Evolutionary conservation across 2,113 vertebrate genomes (phyloP), one percentile per base, ranked within the genome.

Genomic region (Rhynchomys soricoides): DNA sequence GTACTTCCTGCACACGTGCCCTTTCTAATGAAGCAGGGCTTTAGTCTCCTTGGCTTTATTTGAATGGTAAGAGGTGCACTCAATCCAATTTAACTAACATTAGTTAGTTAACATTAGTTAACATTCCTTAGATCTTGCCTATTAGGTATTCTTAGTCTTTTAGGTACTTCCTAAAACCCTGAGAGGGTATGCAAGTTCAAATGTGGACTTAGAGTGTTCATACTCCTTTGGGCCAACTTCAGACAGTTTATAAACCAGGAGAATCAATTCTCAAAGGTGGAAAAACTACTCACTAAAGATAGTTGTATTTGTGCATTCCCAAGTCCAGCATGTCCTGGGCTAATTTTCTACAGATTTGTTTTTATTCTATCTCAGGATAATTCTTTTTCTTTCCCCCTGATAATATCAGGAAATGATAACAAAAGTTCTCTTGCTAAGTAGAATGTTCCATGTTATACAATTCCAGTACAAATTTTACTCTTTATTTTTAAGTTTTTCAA

Each of bases 241-340:
- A 59, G 24, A 77, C n/a, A 40, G 11, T 43, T 62, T 85, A 77
- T 15, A 92, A 57, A 95, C 37, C 37, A 91, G 92, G 40, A 87
- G 24, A 94, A 90, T 55, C 81, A 77, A 57, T 16, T 89, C 78
- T 87, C 79, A 96, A 95, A 97, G 94, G 57, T 85, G n/a, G 40
- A 87, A 21, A 97, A 89, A n/a, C n/a, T n/a, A n/a, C 11, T 91
- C 73, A 95, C 90, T 95, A 57, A 92, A 71, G 94, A 70, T 95
- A 97, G 98, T 98, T 82, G 3, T 50, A 92, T 37, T 91, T 86
- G 90, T 97, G 91, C 96, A 22, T 96, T 98, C 73, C 87, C 97
- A 97, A 98, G 82, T 96, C 95, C 2, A 57, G 89, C 86, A 83
- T 43, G 43, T 95, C 81, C 59, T 16, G 62, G 62, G n/a, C 89